Conservation (phyloP, 2,797 vertebrate genomes). For the Cynodonichthys magdalenae region DNA sequence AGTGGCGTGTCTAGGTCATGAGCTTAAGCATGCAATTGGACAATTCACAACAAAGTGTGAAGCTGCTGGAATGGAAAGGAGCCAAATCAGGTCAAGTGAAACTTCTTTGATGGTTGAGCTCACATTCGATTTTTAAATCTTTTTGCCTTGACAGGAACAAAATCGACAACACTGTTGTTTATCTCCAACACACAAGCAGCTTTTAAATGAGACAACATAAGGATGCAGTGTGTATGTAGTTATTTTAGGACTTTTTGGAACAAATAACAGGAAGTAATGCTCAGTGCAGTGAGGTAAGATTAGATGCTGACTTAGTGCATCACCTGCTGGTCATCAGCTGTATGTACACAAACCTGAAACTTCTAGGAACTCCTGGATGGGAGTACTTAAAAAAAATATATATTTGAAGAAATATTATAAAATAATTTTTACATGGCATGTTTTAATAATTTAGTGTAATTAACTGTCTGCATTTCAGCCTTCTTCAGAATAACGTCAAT, state of each 20-base stretch:
- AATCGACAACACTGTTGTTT: neutral
- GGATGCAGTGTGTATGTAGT: neutral
- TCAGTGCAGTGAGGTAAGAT: neutral
- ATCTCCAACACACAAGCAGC: neutral
- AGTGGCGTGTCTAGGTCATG: no score
- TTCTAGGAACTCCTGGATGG: neutral
- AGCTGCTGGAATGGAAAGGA: constrained; percentile 49
- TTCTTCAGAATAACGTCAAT: neutral
- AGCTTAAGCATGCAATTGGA: no score
- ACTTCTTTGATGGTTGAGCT: constrained; percentile 5
- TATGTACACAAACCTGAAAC: no score
- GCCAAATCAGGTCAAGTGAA: constrained; percentile 10
- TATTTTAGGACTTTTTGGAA: neutral
- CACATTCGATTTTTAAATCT: neutral
- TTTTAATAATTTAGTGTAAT: neutral
- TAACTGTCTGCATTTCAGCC: neutral
- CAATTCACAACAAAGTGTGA: no score
- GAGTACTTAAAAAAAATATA: neutral
- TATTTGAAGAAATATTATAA: neutral
- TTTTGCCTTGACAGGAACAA: neutral
- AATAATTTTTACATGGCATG: neutral
- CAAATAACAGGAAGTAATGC: neutral
- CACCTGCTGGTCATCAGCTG: constrained; percentile 39
- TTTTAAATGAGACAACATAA: neutral
- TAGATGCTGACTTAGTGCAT: constrained; percentile 20